Conservation (phyloP, 2,113 vertebrate genomes). For the Lepus europaeus region DNA sequence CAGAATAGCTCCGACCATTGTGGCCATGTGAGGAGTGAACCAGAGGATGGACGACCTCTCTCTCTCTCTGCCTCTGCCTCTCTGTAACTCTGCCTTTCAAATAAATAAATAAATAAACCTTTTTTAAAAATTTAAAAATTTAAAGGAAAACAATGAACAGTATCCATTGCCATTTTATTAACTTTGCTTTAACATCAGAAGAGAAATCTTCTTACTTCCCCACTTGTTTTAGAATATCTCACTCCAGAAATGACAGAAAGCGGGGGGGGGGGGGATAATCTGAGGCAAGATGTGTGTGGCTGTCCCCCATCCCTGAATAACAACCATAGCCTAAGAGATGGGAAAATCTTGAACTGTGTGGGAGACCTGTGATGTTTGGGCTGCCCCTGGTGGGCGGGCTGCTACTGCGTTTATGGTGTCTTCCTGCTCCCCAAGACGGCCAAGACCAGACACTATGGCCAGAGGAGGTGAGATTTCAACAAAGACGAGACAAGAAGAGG, state of each 20-base stretch:
- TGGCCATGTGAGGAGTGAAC: no score
- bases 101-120: no score
- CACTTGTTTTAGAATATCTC: background rate
- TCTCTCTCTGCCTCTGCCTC: no score
- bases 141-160: no score
- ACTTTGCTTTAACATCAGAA: background rate
- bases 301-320: background rate
- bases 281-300: background rate
- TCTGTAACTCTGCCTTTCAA: no score
- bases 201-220: background rate
- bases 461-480: background rate
- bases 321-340: background rate
- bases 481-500: background rate
- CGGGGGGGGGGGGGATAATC: no score
- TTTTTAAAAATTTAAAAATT: no score
- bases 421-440: background rate
- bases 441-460: background rate
- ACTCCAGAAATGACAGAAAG: background rate
- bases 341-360: no score
- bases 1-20: no score
- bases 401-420: background rate
- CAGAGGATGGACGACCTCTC: no score
- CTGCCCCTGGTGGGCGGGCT: background rate
- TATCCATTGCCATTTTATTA: background rate
- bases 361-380: rapidly evolving